Evolutionary conservation across 1,140 invertebrate genomes (phyloP).

Genomic region (Drosophila azteca): DNA sequence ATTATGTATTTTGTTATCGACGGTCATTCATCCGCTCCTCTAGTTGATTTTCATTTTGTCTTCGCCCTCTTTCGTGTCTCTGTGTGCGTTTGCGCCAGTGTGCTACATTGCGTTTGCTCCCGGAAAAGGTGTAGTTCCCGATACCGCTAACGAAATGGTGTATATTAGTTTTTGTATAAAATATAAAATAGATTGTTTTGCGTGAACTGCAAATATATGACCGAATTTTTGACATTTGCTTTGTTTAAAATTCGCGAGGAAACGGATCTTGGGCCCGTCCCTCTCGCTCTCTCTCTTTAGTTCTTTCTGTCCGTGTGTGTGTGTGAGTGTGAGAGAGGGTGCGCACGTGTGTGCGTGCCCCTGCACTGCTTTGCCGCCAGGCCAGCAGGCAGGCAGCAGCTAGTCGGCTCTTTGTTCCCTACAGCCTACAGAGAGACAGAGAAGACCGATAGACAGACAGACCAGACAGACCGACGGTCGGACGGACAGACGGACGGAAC

Average conservation of each 20-base stretch:
- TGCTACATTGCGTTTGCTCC: conserved; percentile 37
- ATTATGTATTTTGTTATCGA: conserved; percentile 72
- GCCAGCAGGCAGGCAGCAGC: not conserved
- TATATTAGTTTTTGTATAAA: conserved; percentile 30
- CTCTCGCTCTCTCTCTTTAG: conserved; percentile 9
- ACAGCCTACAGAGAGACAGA: conserved; percentile 20
- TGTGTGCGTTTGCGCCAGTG: conserved; percentile 48
- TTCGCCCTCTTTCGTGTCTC: conserved; percentile 44
- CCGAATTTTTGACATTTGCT: conserved; percentile 44
- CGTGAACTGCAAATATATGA: conserved; percentile 30
- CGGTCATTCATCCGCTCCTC: conserved; percentile 77
- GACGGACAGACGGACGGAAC: not conserved
- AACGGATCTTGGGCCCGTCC: conserved; percentile 12
- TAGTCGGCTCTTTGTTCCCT: conserved; percentile 69
- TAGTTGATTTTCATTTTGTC: conserved; percentile 67
- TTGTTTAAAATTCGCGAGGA: conserved; percentile 47
- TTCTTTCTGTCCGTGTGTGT: conserved; percentile 12
- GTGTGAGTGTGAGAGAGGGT: conserved; percentile 24
- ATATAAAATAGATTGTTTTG: conserved; percentile 40
- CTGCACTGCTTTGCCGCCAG: conserved; percentile 68
- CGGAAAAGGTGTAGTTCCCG: conserved; percentile 19
- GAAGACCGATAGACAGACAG: conserved; percentile 1
- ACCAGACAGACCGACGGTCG: not conserved
- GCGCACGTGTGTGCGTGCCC: conserved; percentile 48
- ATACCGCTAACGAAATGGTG: conserved; percentile 8